Base-by-base conservation (phyloP, 2,797 vertebrate species). In the Myotis planiceps region DNA sequence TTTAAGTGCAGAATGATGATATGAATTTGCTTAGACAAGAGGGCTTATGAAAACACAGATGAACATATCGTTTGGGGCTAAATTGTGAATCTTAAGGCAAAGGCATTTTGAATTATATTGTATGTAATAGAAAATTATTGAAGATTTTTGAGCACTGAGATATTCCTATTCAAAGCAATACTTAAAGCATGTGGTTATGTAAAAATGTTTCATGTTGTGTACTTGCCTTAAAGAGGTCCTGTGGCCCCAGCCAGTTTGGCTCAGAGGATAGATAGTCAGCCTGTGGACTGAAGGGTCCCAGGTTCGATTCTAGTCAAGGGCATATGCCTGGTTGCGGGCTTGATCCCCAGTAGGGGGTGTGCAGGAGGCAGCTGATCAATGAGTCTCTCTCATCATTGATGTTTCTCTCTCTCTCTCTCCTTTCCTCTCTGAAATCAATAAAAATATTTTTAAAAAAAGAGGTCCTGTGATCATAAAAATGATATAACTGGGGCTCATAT, bases 21-120 rank as follows among this genome's bases (percentile, higher is more conserved):
- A 66, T 32, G 21, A 76, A 83, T 85, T 82, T 95, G 23, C n/a
- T 88, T 88, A 78, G 13, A 92, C 2, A 72, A 91, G 14, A 80
- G 5, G 23, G n/a, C 21, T 87, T 92, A 19, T 25, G 68, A 69
- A 85, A 92, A 72, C 63, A 85, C 21, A 95, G 60, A 60, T 76
- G 27, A 94, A 92, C 81, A 45, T 86, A 55, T 49, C 74, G 2
- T 45, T 85, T 90, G 37, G 39, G 51, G 42, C 60, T 74, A 92
- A 93, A 92, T 37, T 92, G 6, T 12, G 49, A 47, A 84, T 60
- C 6, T 78, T 72, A 49, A 96, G 69, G n/a, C 42, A 39, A 71
- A 51, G 23, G 74, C 15, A 21, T 84, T 45, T 81, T 10, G 9
- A 94, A 51, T 94, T 49, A 42, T 10, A 63, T 9, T 80, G 25